A percentile compares a stretch with the other conserved stretches of the same genome.
Conservation (phyloP, 1,140 invertebrate species). For the Drosophila albomicans region DNA sequence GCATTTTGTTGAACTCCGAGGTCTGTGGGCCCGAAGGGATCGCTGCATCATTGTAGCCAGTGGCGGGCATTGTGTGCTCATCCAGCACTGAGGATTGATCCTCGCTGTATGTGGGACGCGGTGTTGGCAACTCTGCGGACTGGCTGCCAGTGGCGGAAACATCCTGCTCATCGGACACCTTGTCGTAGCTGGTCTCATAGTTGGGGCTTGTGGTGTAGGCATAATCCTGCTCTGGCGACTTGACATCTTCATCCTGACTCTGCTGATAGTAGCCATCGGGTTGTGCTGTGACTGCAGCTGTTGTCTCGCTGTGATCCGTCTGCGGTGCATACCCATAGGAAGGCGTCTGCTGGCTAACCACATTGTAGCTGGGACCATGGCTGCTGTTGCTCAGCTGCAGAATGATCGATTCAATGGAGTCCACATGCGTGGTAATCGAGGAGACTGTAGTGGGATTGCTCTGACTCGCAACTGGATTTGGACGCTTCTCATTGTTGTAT, state of each 20-base stretch:
- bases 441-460: conserved; percentile 67
- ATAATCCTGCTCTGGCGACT: conserved; percentile 56
- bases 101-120: conserved; percentile 58
- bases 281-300: conserved; percentile 35
- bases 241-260: conserved; percentile 26
- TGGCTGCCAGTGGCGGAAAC: conserved; percentile 33
- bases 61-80: conserved; percentile 75
- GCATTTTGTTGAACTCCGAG: conserved; percentile 81
- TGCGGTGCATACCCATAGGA: conserved; percentile 51
- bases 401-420: conserved; percentile 88
- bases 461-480: conserved; percentile 19
- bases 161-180: conserved; percentile 61
- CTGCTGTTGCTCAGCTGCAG: conserved; percentile 88
- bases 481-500: conserved; percentile 66
- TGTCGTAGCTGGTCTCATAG: conserved; percentile 57
- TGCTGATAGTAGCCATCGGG: conserved; percentile 52
- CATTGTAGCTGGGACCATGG: conserved; percentile 84
- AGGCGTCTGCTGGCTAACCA: conserved; percentile 74
- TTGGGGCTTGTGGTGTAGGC: conserved; percentile 59
- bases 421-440: conserved; percentile 85
- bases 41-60: conserved; percentile 65
- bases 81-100: conserved; percentile 64
- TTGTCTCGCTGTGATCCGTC: conserved; percentile 21
- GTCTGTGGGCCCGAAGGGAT: conserved; percentile 58
- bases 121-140: conserved; percentile 58